Evolutionary conservation across 2,113 vertebrate species (phyloP).

Genomic region (Aepyceros melampus): DNA sequence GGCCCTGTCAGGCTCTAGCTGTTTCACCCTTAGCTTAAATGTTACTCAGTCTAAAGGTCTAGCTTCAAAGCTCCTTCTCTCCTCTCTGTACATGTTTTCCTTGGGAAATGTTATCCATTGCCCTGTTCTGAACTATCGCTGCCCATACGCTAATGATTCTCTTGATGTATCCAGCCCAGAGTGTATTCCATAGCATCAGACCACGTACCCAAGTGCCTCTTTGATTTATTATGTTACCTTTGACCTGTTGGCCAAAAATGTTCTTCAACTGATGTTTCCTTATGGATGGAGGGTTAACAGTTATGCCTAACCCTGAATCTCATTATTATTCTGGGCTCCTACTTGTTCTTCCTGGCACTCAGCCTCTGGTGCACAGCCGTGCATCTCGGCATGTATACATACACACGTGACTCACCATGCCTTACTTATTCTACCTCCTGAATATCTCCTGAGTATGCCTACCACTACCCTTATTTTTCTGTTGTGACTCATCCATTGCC

Average conservation of each 20-base stretch:
- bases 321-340: not conserved
- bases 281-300: not conserved
- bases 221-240: not conserved
- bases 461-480: not conserved
- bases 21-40: not conserved
- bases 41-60: not conserved
- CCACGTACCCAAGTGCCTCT: not conserved
- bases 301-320: not conserved
- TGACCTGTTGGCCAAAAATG: not conserved
- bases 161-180: not conserved
- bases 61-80: not conserved
- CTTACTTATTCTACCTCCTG: not conserved
- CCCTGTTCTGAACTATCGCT: not conserved
- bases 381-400: not conserved
- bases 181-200: not conserved
- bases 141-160: not conserved
- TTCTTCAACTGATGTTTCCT: not conserved
- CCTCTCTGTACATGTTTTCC: not conserved
- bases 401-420: not conserved
- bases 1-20: not conserved
- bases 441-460: not conserved
- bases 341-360: not conserved
- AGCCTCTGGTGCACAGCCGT: not conserved
- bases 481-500: not conserved
- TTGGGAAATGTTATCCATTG: not conserved